Conservation (phyloP, 2,113 vertebrate species). For the Microtus ochrogaster region DNA sequence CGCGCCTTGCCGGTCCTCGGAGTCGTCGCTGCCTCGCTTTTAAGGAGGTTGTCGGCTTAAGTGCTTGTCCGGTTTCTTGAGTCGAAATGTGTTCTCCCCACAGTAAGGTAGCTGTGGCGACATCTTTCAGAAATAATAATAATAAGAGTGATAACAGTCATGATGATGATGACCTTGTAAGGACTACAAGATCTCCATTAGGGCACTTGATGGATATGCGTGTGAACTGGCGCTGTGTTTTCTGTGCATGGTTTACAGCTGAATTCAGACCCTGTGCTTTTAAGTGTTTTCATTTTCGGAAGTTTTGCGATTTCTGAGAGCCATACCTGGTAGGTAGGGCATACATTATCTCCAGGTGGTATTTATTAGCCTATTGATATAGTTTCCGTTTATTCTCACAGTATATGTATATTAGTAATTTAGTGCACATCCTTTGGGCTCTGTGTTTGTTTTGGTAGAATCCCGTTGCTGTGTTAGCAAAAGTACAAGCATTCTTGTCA, state of each 20-base stretch:
- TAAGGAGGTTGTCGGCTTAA: neutral
- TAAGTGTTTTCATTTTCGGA: neutral
- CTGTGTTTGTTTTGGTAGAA: neutral
- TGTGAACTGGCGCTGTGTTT: neutral
- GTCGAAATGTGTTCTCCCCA: neutral
- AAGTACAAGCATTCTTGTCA: neutral
- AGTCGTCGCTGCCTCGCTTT: neutral
- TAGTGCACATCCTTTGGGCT: neutral
- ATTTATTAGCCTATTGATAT: neutral
- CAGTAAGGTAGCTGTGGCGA: neutral
- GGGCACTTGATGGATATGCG: neutral
- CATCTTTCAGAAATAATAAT: neutral
- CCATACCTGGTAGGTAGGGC: neutral
- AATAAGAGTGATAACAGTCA: neutral
- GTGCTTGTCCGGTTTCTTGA: neutral
- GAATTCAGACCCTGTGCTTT: neutral
- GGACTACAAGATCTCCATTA: neutral
- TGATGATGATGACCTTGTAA: neutral
- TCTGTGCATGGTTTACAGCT: neutral
- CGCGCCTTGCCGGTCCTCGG: neutral
- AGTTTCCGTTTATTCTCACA: constrained; percentile 26
- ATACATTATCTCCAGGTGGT: neutral
- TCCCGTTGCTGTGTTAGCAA: neutral
- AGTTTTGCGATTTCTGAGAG: neutral
- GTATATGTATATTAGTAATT: neutral